Evolutionary conservation across 1,140 invertebrate species (phyloP).

Genomic region (Zophobas morio): DNA sequence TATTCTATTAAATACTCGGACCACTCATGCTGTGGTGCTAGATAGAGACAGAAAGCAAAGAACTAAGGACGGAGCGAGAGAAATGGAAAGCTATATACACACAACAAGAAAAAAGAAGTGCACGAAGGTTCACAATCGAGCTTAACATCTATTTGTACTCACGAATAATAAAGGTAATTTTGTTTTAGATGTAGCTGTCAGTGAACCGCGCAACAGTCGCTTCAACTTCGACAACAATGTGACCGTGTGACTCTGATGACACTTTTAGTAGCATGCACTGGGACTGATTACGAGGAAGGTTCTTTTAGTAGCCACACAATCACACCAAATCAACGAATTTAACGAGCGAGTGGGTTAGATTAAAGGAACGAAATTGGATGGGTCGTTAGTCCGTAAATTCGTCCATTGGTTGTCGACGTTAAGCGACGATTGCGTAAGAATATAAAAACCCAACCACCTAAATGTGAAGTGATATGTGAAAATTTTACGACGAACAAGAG

Average conservation of each 20-base stretch:
- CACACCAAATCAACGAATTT: conserved; percentile 2
- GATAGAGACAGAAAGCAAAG: conserved; percentile 29
- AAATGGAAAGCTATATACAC: conserved; percentile 1
- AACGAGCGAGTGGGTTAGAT: background rate
- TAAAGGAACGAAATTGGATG: conserved; percentile 22
- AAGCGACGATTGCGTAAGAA: conserved; percentile 9
- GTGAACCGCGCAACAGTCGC: background rate
- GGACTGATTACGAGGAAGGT: background rate
- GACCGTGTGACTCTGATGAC: background rate
- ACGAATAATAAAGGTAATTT: background rate
- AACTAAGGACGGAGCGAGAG: conserved; percentile 2
- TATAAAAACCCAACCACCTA: conserved; percentile 53
- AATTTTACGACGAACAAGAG: conserved; percentile 26
- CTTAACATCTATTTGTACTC: conserved; percentile 16
- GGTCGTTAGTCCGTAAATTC: conserved; percentile 32
- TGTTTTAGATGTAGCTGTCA: conserved; percentile 2
- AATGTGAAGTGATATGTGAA: conserved; percentile 25
- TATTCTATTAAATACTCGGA: conserved; percentile 56
- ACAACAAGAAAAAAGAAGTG: background rate
- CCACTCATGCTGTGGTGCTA: conserved; percentile 55
- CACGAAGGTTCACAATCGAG: conserved; percentile 14
- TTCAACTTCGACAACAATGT: background rate
- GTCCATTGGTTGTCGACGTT: conserved; percentile 1
- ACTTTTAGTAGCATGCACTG: background rate
- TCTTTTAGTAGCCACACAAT: background rate